Evolutionary conservation across 2,888 invertebrate genomes (phyloP).

Genomic region (Macrosoma leucophasiata): DNA sequence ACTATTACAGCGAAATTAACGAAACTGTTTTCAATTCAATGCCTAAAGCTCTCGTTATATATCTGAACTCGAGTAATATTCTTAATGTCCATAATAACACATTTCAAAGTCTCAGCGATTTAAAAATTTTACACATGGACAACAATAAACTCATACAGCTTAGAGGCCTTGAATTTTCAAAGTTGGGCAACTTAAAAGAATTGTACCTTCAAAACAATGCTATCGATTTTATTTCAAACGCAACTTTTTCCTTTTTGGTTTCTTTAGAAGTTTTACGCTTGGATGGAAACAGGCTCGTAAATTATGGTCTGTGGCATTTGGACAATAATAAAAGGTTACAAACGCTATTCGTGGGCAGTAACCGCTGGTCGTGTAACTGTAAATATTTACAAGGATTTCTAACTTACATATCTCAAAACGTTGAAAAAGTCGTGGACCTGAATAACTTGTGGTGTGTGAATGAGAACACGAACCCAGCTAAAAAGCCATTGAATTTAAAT

Average conservation of each 20-base stretch:
- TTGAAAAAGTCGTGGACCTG: constrained; percentile 84
- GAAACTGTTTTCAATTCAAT: constrained; percentile 60
- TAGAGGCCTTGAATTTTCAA: constrained; percentile 89
- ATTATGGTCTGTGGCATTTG: constrained; percentile 88
- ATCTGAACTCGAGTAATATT: constrained; percentile 88
- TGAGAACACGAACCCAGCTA: constrained; percentile 79
- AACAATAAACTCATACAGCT: constrained; percentile 87
- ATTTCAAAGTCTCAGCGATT: constrained; percentile 84
- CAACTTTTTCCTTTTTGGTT: constrained; percentile 85
- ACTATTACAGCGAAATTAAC: constrained; percentile 85
- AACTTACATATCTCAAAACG: constrained; percentile 87
- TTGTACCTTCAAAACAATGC: constrained; percentile 91
- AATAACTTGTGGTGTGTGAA: constrained; percentile 86
- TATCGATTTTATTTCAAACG: constrained; percentile 86
- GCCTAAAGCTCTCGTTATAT: constrained; percentile 79
- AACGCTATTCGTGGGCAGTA: constrained; percentile 85
- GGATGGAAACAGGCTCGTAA: constrained; percentile 89
- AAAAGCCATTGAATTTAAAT: constrained; percentile 87
- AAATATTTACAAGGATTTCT: constrained; percentile 90
- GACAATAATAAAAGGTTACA: constrained; percentile 81
- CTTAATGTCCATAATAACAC: constrained; percentile 89
- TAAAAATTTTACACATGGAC: constrained; percentile 89
- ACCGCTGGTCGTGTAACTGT: constrained; percentile 93
- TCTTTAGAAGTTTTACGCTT: constrained; percentile 87
- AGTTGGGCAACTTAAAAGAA: constrained; percentile 85